Base-by-base conservation (phyloP, 2,797 vertebrate genomes). In the Spheniscus humboldti region DNA sequence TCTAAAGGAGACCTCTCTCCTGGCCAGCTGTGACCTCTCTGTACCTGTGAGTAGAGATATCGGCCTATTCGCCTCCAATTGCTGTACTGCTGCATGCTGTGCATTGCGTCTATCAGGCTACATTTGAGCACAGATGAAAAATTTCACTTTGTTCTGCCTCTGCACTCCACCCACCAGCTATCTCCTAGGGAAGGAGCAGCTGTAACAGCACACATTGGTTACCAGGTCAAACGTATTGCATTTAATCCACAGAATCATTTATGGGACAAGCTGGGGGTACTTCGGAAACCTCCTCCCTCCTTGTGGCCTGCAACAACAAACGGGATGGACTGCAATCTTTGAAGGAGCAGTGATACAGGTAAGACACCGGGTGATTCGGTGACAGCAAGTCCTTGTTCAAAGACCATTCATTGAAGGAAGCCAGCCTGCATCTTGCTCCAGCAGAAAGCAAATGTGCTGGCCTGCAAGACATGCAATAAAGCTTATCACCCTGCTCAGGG, bases 181-280 rank as follows among this genome's bases (percentile, higher is more conserved):
- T 6, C 12, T 79, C 9, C 13, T 20, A 19, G 10, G 22, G 7
- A 53, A 81, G 25, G 14, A 45, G 27, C 9, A 39, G 2, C 62
- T 59, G 10, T 31, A 78, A n/a, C 18, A 60, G 48, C 28, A n/a
- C 19, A 52, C 10, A 3, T 9, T 39, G 2, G 4, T 62, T 77
- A 66, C 33, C n/a, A 48, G 13, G 10, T 47, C 7, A 72, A 50
- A 48, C 0, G 0, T 28, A 25, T 5, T 35, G 3, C 23, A 48
- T 90, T 74, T 79, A 56, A 91, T 59, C 4, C 15, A 57, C 22
- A 53, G 23, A 63, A 79, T 27, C 19, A 25, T 56, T 55, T 35
- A 18, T 9, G 14, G 45, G 7, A 41, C 17, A 69, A 47, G 13
- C 19, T 86, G 24, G 4, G 16, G 9, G 11, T 56, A 18, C 20